These are phyloP conservation scores for Diadophis punctatus DNA, from an alignment of 2,113 vertebrate species.

Conservation along the genomic window DNA sequence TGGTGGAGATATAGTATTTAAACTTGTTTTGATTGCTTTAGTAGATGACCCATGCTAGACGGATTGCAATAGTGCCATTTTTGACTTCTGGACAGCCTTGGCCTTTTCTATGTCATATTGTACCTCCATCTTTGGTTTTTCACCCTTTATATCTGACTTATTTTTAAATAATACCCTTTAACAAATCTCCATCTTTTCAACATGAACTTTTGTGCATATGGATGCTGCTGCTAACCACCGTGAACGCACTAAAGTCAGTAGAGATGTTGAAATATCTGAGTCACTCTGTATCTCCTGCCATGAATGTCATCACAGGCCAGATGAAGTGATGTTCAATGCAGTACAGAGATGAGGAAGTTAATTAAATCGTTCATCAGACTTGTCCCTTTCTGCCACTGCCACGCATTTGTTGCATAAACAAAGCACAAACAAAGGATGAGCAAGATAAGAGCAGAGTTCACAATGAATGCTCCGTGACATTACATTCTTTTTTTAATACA, in stretches of 20 bases:
- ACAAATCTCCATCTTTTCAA: neutral
- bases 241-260: neutral
- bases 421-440: neutral
- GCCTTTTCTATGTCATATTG: neutral
- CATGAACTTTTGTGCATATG: neutral
- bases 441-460: accelerated
- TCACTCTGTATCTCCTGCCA: neutral
- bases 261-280: neutral
- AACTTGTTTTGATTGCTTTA: neutral
- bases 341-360: neutral
- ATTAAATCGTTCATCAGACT: neutral
- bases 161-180: neutral
- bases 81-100: neutral
- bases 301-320: neutral
- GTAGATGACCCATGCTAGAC: neutral
- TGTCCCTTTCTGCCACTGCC: neutral
- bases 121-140: neutral
- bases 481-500: neutral
- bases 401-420: neutral
- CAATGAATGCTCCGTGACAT: neutral
- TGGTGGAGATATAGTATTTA: neutral
- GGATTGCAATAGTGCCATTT: neutral
- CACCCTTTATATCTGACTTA: neutral
- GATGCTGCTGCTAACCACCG: neutral
- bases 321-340: neutral